These are phyloP conservation scores for Tupaia tana DNA, from an alignment of 2,113 vertebrate species.

Conservation along the genomic window DNA sequence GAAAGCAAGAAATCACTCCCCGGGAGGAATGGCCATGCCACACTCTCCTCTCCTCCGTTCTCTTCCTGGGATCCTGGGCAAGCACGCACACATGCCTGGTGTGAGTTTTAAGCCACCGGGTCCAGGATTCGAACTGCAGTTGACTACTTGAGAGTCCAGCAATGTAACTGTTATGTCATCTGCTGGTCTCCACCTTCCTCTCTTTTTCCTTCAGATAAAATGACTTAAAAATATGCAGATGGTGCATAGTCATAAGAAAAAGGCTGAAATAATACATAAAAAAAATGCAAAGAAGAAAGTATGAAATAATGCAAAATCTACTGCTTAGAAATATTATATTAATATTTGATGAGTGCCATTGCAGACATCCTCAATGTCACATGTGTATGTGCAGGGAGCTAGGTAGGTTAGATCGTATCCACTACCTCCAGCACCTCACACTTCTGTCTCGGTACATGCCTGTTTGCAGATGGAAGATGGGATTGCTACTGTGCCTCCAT, in stretches of 20 bases:
- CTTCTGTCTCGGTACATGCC: not conserved
- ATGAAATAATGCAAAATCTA: not conserved
- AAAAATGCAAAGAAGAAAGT: slow-evolving; percentile 9
- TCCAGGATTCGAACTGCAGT: too few species aligned
- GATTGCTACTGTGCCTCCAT: too few species aligned
- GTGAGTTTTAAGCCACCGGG: too few species aligned
- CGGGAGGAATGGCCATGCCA: too few species aligned
- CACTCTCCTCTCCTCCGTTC: too few species aligned
- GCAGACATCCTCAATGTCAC: not conserved
- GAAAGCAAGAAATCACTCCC: too few species aligned
- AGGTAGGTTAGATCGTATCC: not conserved
- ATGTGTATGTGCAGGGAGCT: not conserved
- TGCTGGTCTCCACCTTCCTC: not conserved
- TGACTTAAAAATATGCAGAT: slow-evolving; percentile 5
- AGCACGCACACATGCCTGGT: too few species aligned
- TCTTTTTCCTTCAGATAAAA: not conserved
- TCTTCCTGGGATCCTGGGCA: too few species aligned
- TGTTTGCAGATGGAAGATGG: not conserved
- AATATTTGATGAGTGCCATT: not conserved
- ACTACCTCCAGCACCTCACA: not conserved
- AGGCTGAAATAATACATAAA: not conserved
- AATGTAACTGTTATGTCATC: too few species aligned
- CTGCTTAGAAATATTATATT: not conserved
- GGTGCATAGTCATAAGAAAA: not conserved
- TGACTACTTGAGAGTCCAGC: too few species aligned